Conservation (phyloP, 2,797 vertebrate genomes). For the Aselliscus stoliczkanus region DNA sequence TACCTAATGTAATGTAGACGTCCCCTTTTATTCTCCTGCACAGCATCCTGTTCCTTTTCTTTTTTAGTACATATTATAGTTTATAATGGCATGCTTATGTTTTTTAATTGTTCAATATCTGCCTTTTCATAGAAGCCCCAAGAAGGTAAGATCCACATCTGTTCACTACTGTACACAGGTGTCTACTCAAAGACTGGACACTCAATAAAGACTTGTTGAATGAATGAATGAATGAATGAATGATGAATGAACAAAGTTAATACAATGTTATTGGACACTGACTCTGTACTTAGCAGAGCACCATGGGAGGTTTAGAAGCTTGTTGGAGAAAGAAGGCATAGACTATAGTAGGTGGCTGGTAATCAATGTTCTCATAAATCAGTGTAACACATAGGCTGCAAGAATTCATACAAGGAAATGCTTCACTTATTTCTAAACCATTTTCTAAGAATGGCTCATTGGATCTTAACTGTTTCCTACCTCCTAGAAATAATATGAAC, state of each 20-base stretch:
- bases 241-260: not conserved
- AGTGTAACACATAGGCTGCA: not conserved
- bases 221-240: not conserved
- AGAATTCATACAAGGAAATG: not conserved
- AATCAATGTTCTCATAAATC: not conserved
- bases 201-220: not conserved
- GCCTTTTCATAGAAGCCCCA: not conserved
- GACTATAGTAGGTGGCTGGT: not conserved
- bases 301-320: not conserved
- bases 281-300: not conserved
- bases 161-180: not conserved
- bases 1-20: not conserved
- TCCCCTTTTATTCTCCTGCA: not conserved
- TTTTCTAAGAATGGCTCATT: constrained; percentile 19
- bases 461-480: not conserved
- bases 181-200: not conserved
- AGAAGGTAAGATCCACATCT: not conserved
- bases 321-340: not conserved
- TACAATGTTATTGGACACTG: not conserved
- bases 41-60: not conserved
- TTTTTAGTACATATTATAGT: not conserved
- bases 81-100: not conserved
- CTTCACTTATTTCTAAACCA: not conserved
- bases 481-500: not conserved
- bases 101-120: not conserved